A percentile compares a stretch with the other conserved stretches of the same genome.
Evolutionary conservation across 1,140 invertebrate genomes (phyloP).

Genomic region (Solenopsis invicta): DNA sequence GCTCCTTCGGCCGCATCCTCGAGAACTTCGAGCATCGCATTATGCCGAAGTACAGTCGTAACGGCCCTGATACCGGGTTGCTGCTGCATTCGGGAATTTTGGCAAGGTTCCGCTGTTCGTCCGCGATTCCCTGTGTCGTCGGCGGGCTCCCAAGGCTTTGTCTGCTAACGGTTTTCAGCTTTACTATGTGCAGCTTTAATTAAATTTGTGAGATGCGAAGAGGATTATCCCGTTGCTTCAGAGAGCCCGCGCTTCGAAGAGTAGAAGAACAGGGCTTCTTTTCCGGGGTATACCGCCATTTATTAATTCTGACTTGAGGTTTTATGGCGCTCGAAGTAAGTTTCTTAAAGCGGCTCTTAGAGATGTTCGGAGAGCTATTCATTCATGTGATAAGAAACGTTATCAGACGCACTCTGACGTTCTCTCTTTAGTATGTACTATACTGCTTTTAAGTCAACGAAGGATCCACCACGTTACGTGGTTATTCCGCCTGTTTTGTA

Average conservation of each 20-base stretch:
- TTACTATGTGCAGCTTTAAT: constrained; percentile 42
- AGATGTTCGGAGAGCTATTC: constrained; percentile 42
- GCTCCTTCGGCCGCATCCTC: constrained; percentile 6
- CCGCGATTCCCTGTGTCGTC: not conserved
- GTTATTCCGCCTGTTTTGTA: constrained; percentile 25
- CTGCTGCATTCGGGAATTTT: constrained; percentile 60
- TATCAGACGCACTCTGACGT: constrained; percentile 20
- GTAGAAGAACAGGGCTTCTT: constrained; percentile 43
- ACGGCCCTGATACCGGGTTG: not conserved
- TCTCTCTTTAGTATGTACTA: not conserved
- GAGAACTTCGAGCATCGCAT: constrained; percentile 76
- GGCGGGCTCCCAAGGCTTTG: constrained; percentile 14
- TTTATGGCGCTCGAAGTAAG: constrained; percentile 38
- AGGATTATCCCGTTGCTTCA: constrained; percentile 25
- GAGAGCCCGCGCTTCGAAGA: constrained; percentile 1
- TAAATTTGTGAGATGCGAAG: constrained; percentile 47
- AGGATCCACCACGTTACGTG: not conserved
- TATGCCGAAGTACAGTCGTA: constrained; percentile 59
- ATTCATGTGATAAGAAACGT: constrained; percentile 46
- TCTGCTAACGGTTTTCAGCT: constrained; percentile 47
- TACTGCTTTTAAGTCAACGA: constrained; percentile 33
- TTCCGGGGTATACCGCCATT: not conserved
- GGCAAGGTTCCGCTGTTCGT: constrained; percentile 1
- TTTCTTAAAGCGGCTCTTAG: constrained; percentile 39
- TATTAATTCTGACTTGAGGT: constrained; percentile 55